Base-by-base conservation (phyloP, 1,140 invertebrate genomes). In the Drosophila nannoptera region DNA sequence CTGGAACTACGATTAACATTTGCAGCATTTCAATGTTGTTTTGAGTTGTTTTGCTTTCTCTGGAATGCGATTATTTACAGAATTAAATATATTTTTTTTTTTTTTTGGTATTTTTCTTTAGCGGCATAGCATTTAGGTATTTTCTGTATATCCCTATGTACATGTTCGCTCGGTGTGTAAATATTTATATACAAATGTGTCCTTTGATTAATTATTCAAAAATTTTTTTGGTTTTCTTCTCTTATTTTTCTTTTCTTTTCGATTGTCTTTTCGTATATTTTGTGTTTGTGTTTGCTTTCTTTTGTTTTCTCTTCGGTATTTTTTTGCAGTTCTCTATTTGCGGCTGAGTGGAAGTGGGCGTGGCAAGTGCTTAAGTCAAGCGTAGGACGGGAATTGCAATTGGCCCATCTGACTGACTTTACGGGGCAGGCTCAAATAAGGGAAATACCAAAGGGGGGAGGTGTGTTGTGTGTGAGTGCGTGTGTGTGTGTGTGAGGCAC, bases 201-300 rank as follows among this genome's bases (percentile, higher is more conserved):
- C 4, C 40, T 45, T 52, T 49, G 35, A 38, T 52, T 43, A 63
- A 50, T 43, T 69, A 52, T 35, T 55, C 38, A 22, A 22, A 22
- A 22, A 22, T 61, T 48, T 5, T 11, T 16, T 45, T 42, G 12
- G 1, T 49, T 53, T 45, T 45, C 61, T 61, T 9, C 36, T 54
- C 45, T 40, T n/a, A 35, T 49, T 36, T 63, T 38, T 35, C 49
- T 64, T 62, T 63, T 22, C 40, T 58, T 76, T 36, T 76, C 61
- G 70, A 76, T 76, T 76, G 73, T 76, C 70, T 42, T 65, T 73
- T 73, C 55, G 54, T 75, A 72, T 75, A 72, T 75, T 73, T 54
- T 60, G 64, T 45, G 43, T 46, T 38, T 0, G 31, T 66, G 45
- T 22, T 63, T 48, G 42, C 36, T 53, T 38, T 61, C 55, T 11